phyloP scores from a whole-genome alignment of 1,140 invertebrate species.

The Akabosia matsudoensis region DNA sequence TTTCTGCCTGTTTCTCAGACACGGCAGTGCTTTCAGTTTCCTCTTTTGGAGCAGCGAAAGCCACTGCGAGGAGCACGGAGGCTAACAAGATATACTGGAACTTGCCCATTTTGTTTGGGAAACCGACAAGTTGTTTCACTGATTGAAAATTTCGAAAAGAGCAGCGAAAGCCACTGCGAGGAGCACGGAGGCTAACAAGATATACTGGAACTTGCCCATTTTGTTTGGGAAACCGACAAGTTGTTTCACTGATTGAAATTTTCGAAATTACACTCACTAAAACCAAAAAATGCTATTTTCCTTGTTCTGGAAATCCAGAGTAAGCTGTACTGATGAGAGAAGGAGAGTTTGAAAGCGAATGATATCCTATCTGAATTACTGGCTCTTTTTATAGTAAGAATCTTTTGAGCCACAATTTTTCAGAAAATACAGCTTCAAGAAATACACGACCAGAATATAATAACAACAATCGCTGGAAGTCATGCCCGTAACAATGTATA shows the following conservation, averaged over 20 bases:
- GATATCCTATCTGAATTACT: not conserved
- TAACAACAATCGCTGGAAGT: not conserved
- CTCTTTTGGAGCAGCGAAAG: constrained; percentile 39
- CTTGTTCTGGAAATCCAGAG: not conserved
- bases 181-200: constrained; percentile 25
- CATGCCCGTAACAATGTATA: not conserved
- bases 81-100: constrained; percentile 20
- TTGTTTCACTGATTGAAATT: no score
- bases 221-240: not conserved
- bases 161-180: constrained; percentile 9
- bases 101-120: constrained; percentile 9
- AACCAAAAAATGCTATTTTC: not conserved
- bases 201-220: constrained; percentile 19
- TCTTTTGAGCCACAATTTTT: not conserved
- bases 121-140: not conserved
- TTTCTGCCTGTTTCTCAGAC: not conserved
- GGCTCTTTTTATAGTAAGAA: constrained; percentile 19
- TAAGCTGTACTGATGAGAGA: not conserved
- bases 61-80: constrained; percentile 27
- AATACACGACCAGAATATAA: not conserved
- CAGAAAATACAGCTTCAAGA: not conserved
- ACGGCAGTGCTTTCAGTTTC: not conserved
- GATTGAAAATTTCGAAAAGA: no score
- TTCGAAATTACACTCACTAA: not conserved
- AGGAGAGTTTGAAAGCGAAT: not conserved